Base-by-base conservation (phyloP, 2,113 vertebrate genomes). In the Odontesthes bonariensis region DNA sequence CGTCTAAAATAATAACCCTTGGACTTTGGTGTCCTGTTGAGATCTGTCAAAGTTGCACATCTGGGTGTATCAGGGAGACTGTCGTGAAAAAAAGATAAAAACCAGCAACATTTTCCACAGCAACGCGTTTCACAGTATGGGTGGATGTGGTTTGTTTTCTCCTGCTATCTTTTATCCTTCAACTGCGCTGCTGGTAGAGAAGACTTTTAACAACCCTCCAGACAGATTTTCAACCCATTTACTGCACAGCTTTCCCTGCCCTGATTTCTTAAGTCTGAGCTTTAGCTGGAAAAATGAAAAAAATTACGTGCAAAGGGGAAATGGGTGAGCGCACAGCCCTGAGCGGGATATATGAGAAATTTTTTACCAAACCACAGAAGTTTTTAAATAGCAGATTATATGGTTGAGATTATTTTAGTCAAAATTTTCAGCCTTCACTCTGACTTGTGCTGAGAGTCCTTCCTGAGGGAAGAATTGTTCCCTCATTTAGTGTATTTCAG, bases 61-160 rank as follows among this genome's bases (percentile, higher is more conserved):
- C 68, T 77, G 75, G 81, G 79, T 77, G 63, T 63, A 49, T 78
- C 79, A 85, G 65, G 60, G 71, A 83, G 85, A 84, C 76, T 72
- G 83, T 83, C 77, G 74, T 61, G 67, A 22, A 35, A 40, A 69
- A 53, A 32, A 40, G 69, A 53, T 73, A 77, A 14, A 60, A 40
- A 56, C 52, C 62, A 20, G 62, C 70, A 44, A 77, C 47, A 81
- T 86, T 87, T 81, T 86, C 76, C 67, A 70, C 69, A 74, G 78
- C 46, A 67, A 72, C 52, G 53, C 35, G 52, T 68, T 79, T 73
- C 46, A 69, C 69, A 55, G 66, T 51, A 63, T 56, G 69, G 23
- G 68, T 72, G 64, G 70, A 75, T 70, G 58, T 61, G 59, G 58
- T 83, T 86, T 27, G 52, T 70, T 73, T 86, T 58, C 73, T 56